Evolutionary conservation across 2,113 vertebrate species (phyloP).

Genomic region (Atractosteus spatula): DNA sequence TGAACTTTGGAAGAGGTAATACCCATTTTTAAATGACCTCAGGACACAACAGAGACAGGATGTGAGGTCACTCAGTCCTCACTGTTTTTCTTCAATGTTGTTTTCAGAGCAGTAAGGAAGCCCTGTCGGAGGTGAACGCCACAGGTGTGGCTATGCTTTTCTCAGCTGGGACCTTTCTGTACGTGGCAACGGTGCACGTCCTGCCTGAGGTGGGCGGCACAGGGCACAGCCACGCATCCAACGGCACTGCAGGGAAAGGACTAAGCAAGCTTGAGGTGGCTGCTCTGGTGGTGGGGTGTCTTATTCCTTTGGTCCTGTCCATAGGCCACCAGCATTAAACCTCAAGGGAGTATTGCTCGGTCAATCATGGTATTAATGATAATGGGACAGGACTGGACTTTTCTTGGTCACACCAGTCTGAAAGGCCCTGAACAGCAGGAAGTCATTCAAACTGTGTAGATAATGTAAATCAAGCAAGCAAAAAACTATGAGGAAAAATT

Average conservation of each 20-base stretch:
- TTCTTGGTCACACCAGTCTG: neutral
- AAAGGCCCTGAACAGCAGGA: neutral
- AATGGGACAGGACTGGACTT: neutral
- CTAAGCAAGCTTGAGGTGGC: conserved; percentile 90
- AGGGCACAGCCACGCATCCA: conserved; percentile 84
- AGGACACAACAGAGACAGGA: no score
- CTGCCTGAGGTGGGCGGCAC: conserved; percentile 94
- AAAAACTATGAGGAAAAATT: no score
- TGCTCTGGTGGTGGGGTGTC: conserved; percentile 89
- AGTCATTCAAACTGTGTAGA: neutral
- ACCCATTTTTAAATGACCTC: no score
- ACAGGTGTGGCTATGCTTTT: conserved; percentile 98
- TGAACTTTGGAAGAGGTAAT: no score
- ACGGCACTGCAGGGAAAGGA: conserved; percentile 75
- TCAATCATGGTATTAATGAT: neutral
- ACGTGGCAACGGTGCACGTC: conserved; percentile 96
- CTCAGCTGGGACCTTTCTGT: conserved; percentile 96
- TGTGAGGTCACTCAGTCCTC: no score
- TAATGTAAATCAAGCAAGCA: neutral
- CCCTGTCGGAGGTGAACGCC: conserved; percentile 91
- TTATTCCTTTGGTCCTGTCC: conserved; percentile 92
- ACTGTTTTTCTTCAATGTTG: neutral
- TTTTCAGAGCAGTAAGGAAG: conserved; percentile 94
- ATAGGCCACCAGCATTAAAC: conserved; percentile 92
- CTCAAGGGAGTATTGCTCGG: neutral